phyloP scores from a whole-genome alignment of 2,797 vertebrate genomes.

The Todus mexicanus region DNA sequence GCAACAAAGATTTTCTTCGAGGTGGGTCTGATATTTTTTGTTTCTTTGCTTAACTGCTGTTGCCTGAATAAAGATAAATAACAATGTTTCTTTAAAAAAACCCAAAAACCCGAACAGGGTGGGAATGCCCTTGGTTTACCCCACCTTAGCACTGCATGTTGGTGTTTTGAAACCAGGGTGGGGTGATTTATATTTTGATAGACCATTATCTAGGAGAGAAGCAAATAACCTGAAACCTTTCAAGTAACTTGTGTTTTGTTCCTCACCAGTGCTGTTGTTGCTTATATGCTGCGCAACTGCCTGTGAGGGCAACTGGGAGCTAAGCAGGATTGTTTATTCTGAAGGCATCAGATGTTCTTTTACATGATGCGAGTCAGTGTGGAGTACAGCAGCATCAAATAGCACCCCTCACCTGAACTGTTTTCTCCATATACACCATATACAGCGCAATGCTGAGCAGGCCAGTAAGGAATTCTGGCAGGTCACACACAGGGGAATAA shows the following conservation, averaged over 20 bases:
- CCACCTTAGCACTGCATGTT: neutral
- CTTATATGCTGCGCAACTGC: neutral
- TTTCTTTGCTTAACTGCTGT: neutral
- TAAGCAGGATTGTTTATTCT: neutral
- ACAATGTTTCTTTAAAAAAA: neutral
- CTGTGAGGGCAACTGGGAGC: neutral
- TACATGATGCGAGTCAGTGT: neutral
- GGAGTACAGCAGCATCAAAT: neutral
- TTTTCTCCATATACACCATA: neutral
- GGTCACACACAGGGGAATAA: neutral
- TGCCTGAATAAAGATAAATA: neutral
- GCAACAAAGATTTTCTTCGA: neutral
- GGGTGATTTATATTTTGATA: constrained; percentile 28
- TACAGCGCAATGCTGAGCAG: neutral
- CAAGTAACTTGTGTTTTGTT: neutral
- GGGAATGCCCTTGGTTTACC: neutral
- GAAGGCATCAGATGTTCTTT: neutral
- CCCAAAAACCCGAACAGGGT: neutral
- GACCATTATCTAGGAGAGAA: constrained; percentile 14
- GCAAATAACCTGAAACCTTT: constrained; percentile 1
- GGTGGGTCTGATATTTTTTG: neutral
- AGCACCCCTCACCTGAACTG: neutral
- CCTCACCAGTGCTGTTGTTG: neutral
- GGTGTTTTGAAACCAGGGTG: constrained; percentile 47
- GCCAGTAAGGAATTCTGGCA: neutral